These are phyloP conservation scores for Triplophysa yarkandensis DNA, from an alignment of 2,797 vertebrate genomes.

Conservation along the genomic window DNA sequence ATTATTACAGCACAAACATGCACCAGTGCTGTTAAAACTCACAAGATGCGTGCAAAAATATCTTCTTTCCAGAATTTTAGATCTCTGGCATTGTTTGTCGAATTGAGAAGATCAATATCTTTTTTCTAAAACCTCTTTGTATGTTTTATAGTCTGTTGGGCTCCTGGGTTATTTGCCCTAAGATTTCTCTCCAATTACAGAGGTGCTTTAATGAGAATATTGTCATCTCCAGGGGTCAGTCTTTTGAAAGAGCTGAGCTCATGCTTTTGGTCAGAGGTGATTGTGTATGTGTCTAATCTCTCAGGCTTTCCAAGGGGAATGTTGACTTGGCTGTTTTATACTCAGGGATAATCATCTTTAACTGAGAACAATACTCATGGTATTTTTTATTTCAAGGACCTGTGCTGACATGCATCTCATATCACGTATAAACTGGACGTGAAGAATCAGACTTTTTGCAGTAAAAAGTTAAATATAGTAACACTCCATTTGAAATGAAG, in stretches of 20 bases:
- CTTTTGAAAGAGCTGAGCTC: constrained; percentile 72
- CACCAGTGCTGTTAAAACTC: constrained; percentile 10
- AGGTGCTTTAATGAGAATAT: constrained; percentile 72
- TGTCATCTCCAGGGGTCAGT: constrained; percentile 66
- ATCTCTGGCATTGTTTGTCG: constrained; percentile 1
- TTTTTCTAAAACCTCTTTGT: constrained; percentile 28
- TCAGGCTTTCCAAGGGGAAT: constrained; percentile 70
- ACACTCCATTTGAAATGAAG: constrained; percentile 3
- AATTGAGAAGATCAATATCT: constrained; percentile 52
- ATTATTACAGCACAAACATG: background rate
- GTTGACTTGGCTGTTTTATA: constrained; percentile 72
- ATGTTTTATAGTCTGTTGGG: constrained; percentile 47
- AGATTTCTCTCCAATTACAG: constrained; percentile 59
- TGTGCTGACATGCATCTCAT: background rate
- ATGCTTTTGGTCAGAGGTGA: constrained; percentile 65
- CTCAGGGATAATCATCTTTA: constrained; percentile 64
- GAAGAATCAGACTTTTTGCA: background rate
- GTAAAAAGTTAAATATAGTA: background rate
- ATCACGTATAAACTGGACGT: background rate
- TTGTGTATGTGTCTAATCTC: constrained; percentile 70
- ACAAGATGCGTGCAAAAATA: background rate
- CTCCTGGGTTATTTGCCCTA: constrained; percentile 54
- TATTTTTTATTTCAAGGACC: background rate
- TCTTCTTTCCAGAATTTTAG: background rate
- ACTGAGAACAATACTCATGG: constrained; percentile 56